Conservation (phyloP, 2,888 invertebrate genomes). For the Tipula vernalis region DNA sequence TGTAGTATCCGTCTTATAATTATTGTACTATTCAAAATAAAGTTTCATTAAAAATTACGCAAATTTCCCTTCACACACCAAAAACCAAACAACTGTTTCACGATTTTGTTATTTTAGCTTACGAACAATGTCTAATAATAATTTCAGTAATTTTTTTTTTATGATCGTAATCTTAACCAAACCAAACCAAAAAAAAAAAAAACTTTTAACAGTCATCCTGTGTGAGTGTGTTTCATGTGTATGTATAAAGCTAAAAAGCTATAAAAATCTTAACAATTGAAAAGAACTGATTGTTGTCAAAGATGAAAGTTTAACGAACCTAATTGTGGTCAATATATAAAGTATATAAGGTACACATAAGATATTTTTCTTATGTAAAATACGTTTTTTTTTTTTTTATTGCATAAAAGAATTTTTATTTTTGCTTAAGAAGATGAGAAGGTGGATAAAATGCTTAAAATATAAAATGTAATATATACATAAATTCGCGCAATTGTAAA, state of each 20-base stretch:
- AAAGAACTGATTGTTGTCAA: slow-evolving; percentile 4
- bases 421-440: neutral
- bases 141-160: neutral
- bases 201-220: neutral
- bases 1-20: neutral
- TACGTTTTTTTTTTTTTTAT: neutral
- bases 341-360: neutral
- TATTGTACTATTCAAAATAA: neutral
- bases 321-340: neutral
- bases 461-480: neutral
- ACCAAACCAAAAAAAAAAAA: neutral
- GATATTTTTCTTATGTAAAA: neutral
- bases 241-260: neutral
- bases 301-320: slow-evolving; percentile 4
- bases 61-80: neutral
- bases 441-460: neutral
- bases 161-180: neutral
- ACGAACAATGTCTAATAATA: neutral
- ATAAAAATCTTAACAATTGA: neutral
- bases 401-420: neutral
- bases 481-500: neutral
- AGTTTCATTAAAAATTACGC: neutral
- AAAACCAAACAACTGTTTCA: neutral
- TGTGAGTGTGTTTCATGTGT: neutral
- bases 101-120: neutral